phyloP scores from a whole-genome alignment of 1,140 invertebrate species.

The Pachyrhynchus sulphureomaculatus region DNA sequence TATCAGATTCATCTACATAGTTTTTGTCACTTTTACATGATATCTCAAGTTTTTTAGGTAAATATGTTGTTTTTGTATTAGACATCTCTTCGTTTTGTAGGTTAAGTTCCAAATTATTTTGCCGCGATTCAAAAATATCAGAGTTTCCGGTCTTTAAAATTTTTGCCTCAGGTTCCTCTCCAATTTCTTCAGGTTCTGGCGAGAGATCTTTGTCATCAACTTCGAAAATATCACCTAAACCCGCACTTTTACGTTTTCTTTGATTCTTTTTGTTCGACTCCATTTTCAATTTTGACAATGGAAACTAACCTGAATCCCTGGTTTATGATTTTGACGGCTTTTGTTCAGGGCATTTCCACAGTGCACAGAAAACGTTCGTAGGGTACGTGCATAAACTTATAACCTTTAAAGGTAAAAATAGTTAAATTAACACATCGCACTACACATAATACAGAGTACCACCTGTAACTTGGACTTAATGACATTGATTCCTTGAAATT shows the following conservation, averaged over 20 bases:
- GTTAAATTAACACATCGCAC: too few relatives aligned
- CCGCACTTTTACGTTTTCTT: slow-evolving; percentile 34
- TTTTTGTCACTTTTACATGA: too few relatives aligned
- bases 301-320: not conserved
- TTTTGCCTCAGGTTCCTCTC: slow-evolving; percentile 29
- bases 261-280: slow-evolving; percentile 21
- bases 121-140: slow-evolving; percentile 1
- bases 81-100: slow-evolving; percentile 11
- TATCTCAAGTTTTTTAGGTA: too few relatives aligned
- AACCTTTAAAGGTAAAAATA: too few relatives aligned
- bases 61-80: too few relatives aligned
- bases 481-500: too few relatives aligned
- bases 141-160: slow-evolving; percentile 14
- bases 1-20: too few relatives aligned
- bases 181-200: slow-evolving; percentile 19
- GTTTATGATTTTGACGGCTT: not conserved
- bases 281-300: slow-evolving; percentile 17
- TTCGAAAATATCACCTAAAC: slow-evolving; percentile 31
- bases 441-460: too few relatives aligned
- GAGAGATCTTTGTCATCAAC: slow-evolving; percentile 30
- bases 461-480: too few relatives aligned
- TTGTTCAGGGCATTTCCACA: too few relatives aligned
- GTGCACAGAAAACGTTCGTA: too few relatives aligned
- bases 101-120: slow-evolving; percentile 11
- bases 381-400: too few relatives aligned